These are phyloP conservation scores for Drosophila sp. DNA, from an alignment of 1,140 invertebrate species.

Conservation along the genomic window DNA sequence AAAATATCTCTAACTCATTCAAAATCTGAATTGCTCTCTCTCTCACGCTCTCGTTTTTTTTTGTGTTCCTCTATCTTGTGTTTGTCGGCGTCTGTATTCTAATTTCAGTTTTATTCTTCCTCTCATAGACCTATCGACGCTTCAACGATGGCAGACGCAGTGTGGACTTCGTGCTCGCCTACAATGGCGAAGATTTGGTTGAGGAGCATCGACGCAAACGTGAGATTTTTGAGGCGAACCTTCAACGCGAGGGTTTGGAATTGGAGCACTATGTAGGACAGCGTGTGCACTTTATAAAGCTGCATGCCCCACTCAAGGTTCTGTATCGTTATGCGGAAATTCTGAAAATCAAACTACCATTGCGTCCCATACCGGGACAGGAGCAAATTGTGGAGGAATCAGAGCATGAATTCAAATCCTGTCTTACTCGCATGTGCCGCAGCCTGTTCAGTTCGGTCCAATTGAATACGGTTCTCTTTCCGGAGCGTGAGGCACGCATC, in stretches of 20 bases:
- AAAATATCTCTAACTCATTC: background rate
- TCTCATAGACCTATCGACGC: conserved; percentile 75
- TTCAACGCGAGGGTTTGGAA: conserved; percentile 86
- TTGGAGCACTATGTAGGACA: conserved; percentile 86
- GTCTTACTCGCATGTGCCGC: conserved; percentile 52
- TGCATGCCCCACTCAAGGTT: conserved; percentile 92
- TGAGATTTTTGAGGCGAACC: conserved; percentile 85
- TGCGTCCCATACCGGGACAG: conserved; percentile 85
- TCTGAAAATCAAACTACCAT: conserved; percentile 94
- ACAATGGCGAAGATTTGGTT: conserved; percentile 83
- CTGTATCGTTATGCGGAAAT: conserved; percentile 93
- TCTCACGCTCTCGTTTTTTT: background rate
- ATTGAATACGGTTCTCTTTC: conserved; percentile 85
- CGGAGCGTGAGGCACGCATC: conserved; percentile 84
- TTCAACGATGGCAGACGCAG: conserved; percentile 82
- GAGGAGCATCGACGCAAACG: conserved; percentile 84
- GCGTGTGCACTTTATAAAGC: conserved; percentile 87
- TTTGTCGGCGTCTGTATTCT: background rate
- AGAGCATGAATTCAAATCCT: conserved; percentile 51
- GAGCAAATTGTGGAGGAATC: conserved; percentile 64
- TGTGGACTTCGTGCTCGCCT: conserved; percentile 89
- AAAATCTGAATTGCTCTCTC: background rate
- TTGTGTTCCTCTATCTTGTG: background rate
- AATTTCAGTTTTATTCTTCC: conserved; percentile 10
- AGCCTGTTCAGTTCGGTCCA: conserved; percentile 71